Base-by-base conservation (phyloP, 2,888 invertebrate genomes). In the Encarsia formosa region DNA sequence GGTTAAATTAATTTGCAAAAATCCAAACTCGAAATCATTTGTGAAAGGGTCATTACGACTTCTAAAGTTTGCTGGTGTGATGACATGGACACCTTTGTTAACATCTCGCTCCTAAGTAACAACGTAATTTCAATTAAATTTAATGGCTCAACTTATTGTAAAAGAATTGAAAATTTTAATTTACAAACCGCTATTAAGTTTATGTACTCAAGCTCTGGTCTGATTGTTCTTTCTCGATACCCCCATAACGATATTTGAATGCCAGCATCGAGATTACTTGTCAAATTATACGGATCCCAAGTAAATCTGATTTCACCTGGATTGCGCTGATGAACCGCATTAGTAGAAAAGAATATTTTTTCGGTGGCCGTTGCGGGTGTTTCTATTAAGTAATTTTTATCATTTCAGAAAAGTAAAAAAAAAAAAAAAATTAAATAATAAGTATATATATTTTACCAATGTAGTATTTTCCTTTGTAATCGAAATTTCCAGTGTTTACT, bases 401-500 rank as follows among this genome's bases (percentile, higher is more conserved):
- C n/a, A 13, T n/a, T 13, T 5, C n/a, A 13, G 15, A 32, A 32
- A 32, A 32, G 39, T 23, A 18, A 6, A 5, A 34, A 20, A 34
- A 37, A 51, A 45, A 42, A 9, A 23, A 26, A 18, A 13, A 9
- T n/a, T 5, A n/a, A 45, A 11, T 26, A 11, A 6, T 6, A 26
- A 26, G 26, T 35, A 84, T 13, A 23, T 16, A 13, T 13, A 3
- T 4, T 40, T 80, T 78, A 92, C 92, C 93, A 56, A 96, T 88
- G 69, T 92, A 93, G 75, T 86, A 94, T 76, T 84, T 86, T 62
- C 93, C 92, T 65, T 89, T 88, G 89, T 92, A 94, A 65, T 90
- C 88, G 71, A 85, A 95, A 41, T 84, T 83, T 53, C 86, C 86
- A 52, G 86, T 87, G 23, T 65, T 65, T 44, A 91, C 83, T 0